phyloP scores from a whole-genome alignment of 1,140 invertebrate species.

The Lasioglossum baleicum region DNA sequence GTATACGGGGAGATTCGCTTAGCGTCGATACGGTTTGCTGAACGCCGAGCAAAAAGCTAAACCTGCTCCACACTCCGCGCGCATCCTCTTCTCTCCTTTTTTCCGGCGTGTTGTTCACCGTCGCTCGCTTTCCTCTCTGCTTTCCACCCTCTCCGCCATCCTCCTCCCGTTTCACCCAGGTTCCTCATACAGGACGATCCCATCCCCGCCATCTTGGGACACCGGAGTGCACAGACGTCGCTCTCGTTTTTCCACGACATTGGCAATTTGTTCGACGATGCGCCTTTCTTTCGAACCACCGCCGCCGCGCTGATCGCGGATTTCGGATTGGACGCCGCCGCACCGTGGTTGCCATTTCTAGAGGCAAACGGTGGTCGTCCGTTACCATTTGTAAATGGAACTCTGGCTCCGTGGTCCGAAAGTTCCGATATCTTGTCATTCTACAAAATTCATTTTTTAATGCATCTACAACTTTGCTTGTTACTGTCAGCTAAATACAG shows the following conservation, averaged over 20 bases:
- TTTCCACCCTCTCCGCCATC: constrained; percentile 40
- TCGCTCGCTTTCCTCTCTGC: constrained; percentile 12
- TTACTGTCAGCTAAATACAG: too few relatives aligned
- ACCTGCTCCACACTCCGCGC: constrained; percentile 62
- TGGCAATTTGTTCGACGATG: neutral
- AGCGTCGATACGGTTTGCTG: constrained; percentile 64
- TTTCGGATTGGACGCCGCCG: too few relatives aligned
- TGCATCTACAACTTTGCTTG: too few relatives aligned
- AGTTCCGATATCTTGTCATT: too few relatives aligned
- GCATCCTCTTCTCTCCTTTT: constrained; percentile 53
- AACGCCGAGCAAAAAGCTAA: constrained; percentile 72
- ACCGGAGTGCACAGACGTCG: constrained; percentile 1
- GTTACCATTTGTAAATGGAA: too few relatives aligned
- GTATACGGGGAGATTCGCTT: constrained; percentile 69
- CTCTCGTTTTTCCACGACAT: neutral
- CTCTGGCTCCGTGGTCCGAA: too few relatives aligned
- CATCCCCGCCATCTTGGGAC: constrained; percentile 13
- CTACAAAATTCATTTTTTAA: too few relatives aligned
- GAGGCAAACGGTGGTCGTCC: too few relatives aligned
- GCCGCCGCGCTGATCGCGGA: too few relatives aligned
- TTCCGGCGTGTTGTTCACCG: constrained; percentile 31
- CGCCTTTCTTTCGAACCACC: neutral
- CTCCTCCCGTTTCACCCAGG: neutral
- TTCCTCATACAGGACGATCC: neutral
- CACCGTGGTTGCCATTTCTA: too few relatives aligned